These are phyloP conservation scores for Mugil cephalus DNA, from an alignment of 2,113 vertebrate genomes.

Conservation along the genomic window DNA sequence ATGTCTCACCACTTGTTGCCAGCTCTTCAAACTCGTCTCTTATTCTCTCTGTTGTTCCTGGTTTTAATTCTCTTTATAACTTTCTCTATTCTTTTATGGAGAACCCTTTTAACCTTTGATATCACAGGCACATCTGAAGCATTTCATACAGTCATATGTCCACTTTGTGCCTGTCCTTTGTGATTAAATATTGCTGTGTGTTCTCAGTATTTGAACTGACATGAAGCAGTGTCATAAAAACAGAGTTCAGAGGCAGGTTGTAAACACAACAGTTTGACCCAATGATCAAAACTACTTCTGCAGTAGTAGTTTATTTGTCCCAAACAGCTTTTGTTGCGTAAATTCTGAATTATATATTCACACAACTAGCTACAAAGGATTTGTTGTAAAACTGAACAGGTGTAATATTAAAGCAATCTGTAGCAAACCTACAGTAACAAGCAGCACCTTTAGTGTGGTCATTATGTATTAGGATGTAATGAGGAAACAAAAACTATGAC, in stretches of 20 bases:
- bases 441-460: too few species aligned
- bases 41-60: slow-evolving; percentile 34
- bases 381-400: too few species aligned
- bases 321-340: neutral
- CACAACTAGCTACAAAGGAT: too few species aligned
- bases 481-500: too few species aligned
- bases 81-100: slow-evolving; percentile 44
- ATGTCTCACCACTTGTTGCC: slow-evolving; percentile 17
- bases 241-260: neutral
- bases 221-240: neutral
- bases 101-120: slow-evolving; percentile 26
- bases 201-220: neutral
- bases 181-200: neutral
- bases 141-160: neutral
- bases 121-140: slow-evolving; percentile 1
- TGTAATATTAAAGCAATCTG: too few species aligned
- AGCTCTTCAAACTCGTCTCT: slow-evolving; percentile 31
- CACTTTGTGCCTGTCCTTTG: neutral
- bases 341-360: too few species aligned
- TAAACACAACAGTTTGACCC: slow-evolving; percentile 8
- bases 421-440: too few species aligned
- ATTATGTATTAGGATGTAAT: too few species aligned
- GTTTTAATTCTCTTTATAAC: slow-evolving; percentile 57
- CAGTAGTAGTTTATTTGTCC: neutral
- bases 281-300: neutral